These are phyloP conservation scores for Drosophila pseudotalamancana DNA, from an alignment of 2,888 invertebrate genomes.

Conservation along the genomic window DNA sequence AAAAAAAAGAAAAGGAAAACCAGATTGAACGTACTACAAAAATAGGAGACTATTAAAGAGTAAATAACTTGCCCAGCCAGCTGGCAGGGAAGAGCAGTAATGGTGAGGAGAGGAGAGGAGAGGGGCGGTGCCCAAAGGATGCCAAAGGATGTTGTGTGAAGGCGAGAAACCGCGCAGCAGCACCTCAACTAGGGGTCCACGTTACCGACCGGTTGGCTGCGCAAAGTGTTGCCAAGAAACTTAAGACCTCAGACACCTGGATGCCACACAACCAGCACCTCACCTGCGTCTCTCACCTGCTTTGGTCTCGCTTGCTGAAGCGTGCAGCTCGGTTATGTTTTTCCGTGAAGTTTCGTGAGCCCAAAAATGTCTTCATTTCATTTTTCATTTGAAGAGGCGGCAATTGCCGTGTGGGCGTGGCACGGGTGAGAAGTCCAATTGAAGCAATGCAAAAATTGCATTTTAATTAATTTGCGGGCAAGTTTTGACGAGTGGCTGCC, in stretches of 20 bases:
- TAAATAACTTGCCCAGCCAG: conserved; percentile 6
- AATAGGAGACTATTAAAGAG: conserved; percentile 1
- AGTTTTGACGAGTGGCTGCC: conserved; percentile 24
- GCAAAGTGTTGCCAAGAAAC: neutral
- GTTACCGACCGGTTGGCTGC: neutral
- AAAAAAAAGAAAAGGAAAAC: neutral
- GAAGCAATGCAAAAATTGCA: conserved; percentile 33
- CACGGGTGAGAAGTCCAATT: neutral
- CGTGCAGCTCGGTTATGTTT: conserved; percentile 49
- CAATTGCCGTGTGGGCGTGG: neutral
- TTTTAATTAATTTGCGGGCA: conserved; percentile 65
- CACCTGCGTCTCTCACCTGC: neutral
- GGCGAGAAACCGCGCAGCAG: neutral
- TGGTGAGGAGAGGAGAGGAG: too few species aligned
- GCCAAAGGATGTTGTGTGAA: neutral
- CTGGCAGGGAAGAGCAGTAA: too few species aligned
- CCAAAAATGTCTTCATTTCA: conserved; percentile 71
- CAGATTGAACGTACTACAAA: neutral
- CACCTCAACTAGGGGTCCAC: neutral
- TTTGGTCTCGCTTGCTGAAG: conserved; percentile 9
- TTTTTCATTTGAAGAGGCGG: neutral
- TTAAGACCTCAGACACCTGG: neutral
- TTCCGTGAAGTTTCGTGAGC: conserved; percentile 67
- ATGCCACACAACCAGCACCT: too few species aligned
- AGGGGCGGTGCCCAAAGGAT: neutral